Percentiles rank a stretch among this genome's conserved stretches.
Conservation (phyloP, 2,113 vertebrate genomes). For the Mandrillus leucophaeus region DNA sequence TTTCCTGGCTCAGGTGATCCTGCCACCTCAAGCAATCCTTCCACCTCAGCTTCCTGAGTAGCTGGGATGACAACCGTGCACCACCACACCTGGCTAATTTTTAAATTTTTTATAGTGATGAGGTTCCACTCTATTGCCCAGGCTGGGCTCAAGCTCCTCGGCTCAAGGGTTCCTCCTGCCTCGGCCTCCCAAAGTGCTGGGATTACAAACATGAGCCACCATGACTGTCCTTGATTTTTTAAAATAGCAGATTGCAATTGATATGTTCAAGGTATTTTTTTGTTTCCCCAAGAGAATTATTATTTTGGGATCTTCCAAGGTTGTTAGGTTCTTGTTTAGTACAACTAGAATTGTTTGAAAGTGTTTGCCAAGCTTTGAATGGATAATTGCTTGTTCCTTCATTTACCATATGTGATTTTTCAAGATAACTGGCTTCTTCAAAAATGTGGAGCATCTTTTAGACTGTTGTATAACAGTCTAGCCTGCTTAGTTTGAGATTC, state of each 20-base stretch:
- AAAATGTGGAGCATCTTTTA: background rate
- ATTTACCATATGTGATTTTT: background rate
- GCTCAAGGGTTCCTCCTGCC: too few relatives aligned
- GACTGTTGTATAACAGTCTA: background rate
- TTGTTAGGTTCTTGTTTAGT: background rate
- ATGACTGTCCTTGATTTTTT: background rate
- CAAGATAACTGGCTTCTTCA: background rate
- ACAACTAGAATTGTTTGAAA: conserved; percentile 16
- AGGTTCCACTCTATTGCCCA: too few relatives aligned
- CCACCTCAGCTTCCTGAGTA: too few relatives aligned
- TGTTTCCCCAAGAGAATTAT: background rate
- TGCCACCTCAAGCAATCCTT: too few relatives aligned
- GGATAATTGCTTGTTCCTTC: background rate
- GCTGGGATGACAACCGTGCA: too few relatives aligned
- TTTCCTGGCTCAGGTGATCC: too few relatives aligned
- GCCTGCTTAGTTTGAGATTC: background rate
- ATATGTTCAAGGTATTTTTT: background rate
- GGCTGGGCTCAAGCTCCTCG: too few relatives aligned
- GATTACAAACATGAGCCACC: background rate
- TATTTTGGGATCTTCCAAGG: background rate
- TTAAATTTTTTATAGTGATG: too few relatives aligned
- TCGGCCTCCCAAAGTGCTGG: background rate
- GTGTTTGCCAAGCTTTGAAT: background rate
- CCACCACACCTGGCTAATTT: too few relatives aligned
- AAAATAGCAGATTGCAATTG: background rate